Evolutionary conservation across 2,113 vertebrate genomes (phyloP).

Genomic region (Trachemys scripta): DNA sequence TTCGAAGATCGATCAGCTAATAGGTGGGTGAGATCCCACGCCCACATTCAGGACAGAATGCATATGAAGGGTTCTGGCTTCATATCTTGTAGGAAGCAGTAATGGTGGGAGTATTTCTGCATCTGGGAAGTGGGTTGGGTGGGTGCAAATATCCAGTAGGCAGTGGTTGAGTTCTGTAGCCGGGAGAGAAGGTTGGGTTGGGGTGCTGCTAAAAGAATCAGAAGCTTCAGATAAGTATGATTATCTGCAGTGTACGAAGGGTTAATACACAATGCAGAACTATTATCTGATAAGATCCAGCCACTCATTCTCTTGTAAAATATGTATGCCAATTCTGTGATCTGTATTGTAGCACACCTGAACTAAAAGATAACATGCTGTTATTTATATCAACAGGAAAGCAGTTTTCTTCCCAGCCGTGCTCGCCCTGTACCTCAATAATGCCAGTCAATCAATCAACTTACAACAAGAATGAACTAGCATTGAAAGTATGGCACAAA

Average conservation of each 20-base stretch:
- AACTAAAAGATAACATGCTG: neutral
- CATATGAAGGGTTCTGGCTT: neutral
- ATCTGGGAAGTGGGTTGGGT: neutral
- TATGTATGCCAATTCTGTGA: neutral
- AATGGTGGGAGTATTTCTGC: neutral
- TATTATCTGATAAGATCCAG: neutral
- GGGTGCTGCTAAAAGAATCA: neutral
- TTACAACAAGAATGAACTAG: neutral
- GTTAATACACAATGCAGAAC: neutral
- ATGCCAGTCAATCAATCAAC: rapidly evolving
- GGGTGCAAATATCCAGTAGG: neutral
- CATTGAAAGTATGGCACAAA: neutral
- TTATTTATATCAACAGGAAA: conserved; percentile 6
- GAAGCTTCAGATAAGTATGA: neutral
- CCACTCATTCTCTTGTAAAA: neutral
- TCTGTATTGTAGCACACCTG: neutral
- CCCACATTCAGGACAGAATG: neutral
- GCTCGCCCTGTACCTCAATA: neutral
- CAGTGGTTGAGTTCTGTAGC: neutral
- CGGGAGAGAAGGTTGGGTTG: neutral
- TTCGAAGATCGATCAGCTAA: neutral
- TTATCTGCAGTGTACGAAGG: neutral
- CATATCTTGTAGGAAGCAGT: neutral
- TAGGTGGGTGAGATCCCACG: neutral
- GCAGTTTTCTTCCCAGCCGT: neutral